A percentile compares a stretch with the other conserved stretches of the same genome.
Conservation (phyloP, 2,797 vertebrate species). For the Phataginus tetradactyla region DNA sequence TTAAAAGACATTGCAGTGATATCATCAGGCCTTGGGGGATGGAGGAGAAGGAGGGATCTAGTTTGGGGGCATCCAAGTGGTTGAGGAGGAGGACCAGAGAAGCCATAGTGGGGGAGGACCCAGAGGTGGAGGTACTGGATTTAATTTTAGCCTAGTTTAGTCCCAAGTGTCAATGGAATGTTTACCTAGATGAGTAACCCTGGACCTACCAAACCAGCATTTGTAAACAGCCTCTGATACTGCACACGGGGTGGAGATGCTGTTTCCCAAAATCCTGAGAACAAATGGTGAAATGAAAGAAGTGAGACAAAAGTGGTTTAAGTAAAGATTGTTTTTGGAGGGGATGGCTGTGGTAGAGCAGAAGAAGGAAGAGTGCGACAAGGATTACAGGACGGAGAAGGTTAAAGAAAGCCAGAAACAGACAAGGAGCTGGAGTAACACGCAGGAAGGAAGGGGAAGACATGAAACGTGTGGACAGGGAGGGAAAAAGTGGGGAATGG, state of each 20-base stretch:
- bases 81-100: background rate
- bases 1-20: background rate
- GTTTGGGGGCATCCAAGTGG: background rate
- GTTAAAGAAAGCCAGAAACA: background rate
- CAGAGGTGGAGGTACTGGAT: rapidly evolving
- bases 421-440: background rate
- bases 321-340: background rate
- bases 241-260: background rate
- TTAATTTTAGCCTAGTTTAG: background rate
- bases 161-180: background rate
- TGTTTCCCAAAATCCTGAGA: background rate
- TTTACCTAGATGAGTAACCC: background rate
- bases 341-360: background rate
- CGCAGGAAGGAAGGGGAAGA: background rate
- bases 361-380: background rate
- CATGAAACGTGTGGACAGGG: background rate
- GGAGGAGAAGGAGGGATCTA: background rate
- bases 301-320: background rate
- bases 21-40: background rate
- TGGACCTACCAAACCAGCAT: background rate
- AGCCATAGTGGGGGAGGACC: background rate
- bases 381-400: background rate
- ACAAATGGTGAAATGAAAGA: background rate
- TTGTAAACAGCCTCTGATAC: background rate
- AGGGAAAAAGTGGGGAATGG: background rate